A percentile compares a stretch with the other conserved stretches of the same genome.
Conservation (phyloP, 2,888 invertebrate species). For the Nymphalis polychloros region DNA sequence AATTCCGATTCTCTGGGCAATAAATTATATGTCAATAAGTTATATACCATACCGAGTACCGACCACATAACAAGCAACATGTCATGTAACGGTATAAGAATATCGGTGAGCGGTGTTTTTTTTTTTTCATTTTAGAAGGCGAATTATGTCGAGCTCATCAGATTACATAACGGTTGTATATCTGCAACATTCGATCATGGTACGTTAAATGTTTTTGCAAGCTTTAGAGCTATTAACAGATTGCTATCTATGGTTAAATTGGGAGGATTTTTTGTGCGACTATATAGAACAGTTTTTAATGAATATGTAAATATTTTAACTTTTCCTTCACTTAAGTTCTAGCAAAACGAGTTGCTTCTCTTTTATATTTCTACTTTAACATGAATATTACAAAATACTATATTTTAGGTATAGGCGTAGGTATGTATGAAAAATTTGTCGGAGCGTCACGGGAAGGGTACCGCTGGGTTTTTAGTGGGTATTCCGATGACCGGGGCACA, state of each 20-base stretch:
- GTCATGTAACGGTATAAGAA: slow-evolving; percentile 28
- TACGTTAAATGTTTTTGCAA: slow-evolving; percentile 9
- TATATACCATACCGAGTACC: slow-evolving; percentile 1
- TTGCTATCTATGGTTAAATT: not conserved
- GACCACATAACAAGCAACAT: slow-evolving; percentile 21
- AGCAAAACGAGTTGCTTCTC: too few species aligned
- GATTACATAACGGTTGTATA: slow-evolving; percentile 32
- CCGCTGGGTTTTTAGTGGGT: too few species aligned
- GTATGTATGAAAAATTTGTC: too few species aligned
- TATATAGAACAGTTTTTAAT: too few species aligned
- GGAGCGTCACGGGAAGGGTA: too few species aligned
- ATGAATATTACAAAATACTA: too few species aligned
- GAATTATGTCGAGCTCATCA: slow-evolving; percentile 34
- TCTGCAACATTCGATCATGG: slow-evolving; percentile 18
- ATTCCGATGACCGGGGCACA: too few species aligned
- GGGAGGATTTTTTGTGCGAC: not conserved
- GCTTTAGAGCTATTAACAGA: slow-evolving; percentile 1
- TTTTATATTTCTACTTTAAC: too few species aligned
- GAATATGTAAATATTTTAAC: not conserved
- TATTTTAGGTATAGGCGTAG: too few species aligned
- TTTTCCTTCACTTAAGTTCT: too few species aligned
- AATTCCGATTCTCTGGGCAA: too few species aligned
- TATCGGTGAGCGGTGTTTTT: slow-evolving; percentile 16
- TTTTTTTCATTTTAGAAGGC: slow-evolving; percentile 23
- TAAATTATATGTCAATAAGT: not conserved